Percentiles rank a stretch among this genome's conserved stretches.
Evolutionary conservation across 2,797 vertebrate species (phyloP).

Genomic region (Apogon talboti): DNA sequence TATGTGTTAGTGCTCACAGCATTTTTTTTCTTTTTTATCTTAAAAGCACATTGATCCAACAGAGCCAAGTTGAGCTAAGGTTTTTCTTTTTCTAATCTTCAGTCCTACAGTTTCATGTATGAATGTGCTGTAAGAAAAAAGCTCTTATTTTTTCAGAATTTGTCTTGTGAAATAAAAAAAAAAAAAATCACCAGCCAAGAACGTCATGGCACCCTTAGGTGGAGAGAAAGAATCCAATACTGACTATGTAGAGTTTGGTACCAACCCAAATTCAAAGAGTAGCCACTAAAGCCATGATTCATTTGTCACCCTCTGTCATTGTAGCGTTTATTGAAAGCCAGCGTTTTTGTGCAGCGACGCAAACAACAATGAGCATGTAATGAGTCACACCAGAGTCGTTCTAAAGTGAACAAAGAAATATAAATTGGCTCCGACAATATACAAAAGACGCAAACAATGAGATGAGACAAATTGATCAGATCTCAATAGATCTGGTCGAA

Average conservation of each 20-base stretch:
- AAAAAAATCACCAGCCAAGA: background rate
- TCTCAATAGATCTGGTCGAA: constrained; percentile 55
- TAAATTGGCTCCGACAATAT: constrained; percentile 60
- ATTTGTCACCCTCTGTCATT: constrained; percentile 64
- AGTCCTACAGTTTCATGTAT: background rate
- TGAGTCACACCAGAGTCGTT: constrained; percentile 71
- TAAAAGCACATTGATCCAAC: constrained; percentile 6
- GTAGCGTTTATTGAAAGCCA: constrained; percentile 45
- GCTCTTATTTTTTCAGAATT: too few species aligned
- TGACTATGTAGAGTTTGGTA: constrained; percentile 17
- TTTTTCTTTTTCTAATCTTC: constrained; percentile 7
- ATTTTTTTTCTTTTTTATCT: background rate
- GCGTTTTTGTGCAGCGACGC: constrained; percentile 55
- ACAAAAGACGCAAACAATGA: constrained; percentile 61
- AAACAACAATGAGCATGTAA: constrained; percentile 69
- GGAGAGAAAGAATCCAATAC: background rate
- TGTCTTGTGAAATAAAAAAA: background rate
- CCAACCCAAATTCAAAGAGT: constrained; percentile 46
- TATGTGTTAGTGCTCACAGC: background rate
- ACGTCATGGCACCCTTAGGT: constrained; percentile 8
- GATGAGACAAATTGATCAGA: constrained; percentile 63
- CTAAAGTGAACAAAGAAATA: constrained; percentile 66
- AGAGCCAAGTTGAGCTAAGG: constrained; percentile 7
- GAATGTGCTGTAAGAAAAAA: background rate
- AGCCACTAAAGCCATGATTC: constrained; percentile 61